Conservation (phyloP, 2,797 vertebrate genomes). For the Anniella stebbinsi region DNA sequence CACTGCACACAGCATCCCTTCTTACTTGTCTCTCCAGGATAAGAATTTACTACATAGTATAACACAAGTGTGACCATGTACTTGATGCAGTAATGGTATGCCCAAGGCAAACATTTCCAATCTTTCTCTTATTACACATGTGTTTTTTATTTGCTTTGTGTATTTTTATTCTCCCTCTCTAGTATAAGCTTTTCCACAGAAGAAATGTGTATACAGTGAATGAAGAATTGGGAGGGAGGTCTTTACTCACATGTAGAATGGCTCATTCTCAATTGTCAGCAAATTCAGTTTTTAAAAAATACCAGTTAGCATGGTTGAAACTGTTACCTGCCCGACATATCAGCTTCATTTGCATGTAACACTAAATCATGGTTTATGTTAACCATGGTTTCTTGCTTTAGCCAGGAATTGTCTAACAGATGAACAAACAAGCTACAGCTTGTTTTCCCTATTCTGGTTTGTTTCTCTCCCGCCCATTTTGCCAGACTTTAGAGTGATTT, state of each 20-base stretch:
- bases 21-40: background rate
- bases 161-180: slow-evolving; percentile 63
- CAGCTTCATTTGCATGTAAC: no score
- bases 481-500: no score
- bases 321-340: no score
- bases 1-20: background rate
- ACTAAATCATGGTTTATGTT: no score
- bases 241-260: background rate
- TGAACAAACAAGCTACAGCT: no score
- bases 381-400: no score
- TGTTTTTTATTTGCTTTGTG: slow-evolving; percentile 66
- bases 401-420: no score
- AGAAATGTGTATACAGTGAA: background rate
- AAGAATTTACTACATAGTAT: background rate
- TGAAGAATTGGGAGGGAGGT: background rate
- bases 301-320: background rate
- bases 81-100: background rate
- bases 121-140: background rate
- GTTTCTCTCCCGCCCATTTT: no score
- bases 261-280: no score
- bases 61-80: accelerated
- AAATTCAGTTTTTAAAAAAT: background rate
- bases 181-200: slow-evolving; percentile 65
- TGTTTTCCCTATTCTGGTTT: no score
- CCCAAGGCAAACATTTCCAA: slow-evolving; percentile 9